Conservation (phyloP, 2,797 vertebrate genomes). For the Natrix natrix region DNA sequence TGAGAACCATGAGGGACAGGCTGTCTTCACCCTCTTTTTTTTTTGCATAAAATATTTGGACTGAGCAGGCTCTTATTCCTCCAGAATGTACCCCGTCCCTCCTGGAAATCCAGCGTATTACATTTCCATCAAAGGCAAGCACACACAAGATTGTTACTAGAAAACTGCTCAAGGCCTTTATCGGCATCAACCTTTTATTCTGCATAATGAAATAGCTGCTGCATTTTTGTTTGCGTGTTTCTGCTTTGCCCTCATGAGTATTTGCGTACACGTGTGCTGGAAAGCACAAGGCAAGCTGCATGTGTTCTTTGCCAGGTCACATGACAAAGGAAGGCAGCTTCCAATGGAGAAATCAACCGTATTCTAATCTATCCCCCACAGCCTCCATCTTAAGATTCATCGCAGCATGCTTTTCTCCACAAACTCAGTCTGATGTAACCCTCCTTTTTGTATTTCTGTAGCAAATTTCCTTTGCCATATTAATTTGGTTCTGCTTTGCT, state of each 20-base stretch:
- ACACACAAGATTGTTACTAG: background rate
- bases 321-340: background rate
- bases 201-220: background rate
- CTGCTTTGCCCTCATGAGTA: background rate
- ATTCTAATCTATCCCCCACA: background rate
- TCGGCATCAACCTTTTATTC: background rate
- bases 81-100: background rate
- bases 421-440: background rate
- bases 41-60: background rate
- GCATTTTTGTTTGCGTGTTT: background rate
- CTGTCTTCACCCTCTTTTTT: background rate
- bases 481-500: background rate
- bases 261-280: background rate
- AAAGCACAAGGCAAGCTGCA: background rate
- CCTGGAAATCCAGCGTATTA: background rate
- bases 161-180: background rate
- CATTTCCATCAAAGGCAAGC: background rate
- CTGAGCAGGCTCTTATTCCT: background rate
- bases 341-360: background rate
- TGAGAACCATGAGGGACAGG: background rate
- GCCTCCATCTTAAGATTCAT: background rate
- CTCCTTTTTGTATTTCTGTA: background rate
- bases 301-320: background rate
- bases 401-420: background rate
- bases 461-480: background rate